Evolutionary conservation across 2,888 invertebrate genomes (phyloP), one percentile per base, ranked within the genome.

Genomic region (Stenchaetothrips biformis): DNA sequence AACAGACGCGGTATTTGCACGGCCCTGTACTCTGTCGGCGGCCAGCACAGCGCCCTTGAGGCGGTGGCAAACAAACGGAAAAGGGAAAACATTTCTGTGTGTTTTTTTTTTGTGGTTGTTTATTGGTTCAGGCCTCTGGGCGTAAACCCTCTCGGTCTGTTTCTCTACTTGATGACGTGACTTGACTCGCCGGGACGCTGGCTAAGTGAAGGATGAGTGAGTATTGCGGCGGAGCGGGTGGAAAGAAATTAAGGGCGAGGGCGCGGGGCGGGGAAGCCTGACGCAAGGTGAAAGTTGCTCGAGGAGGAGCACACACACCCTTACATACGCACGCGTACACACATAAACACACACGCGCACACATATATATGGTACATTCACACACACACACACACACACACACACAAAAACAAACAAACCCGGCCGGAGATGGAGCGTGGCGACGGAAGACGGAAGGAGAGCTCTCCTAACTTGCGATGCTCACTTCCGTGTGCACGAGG

Each of bases 371-470:
- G n/a, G n/a, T 16, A 13, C 53, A 3, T 16, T 53, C 3, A 13
- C 53, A 2, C 62, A 8, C 62, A 8, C 62, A n/a, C 62, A n/a
- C 62, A 62, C 62, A 67, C 67, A n/a, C 8, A n/a, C 21, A 21
- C n/a, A 21, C 21, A 21, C n/a, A 67, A 21, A 67, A 18, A 67
- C 67, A 67, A 67, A 67, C 67, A 67, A 18, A 53, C 53, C 13
- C n/a, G n/a, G 21, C 67, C 67, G 67, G 67, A 67, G 67, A 67
- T 67, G 67, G 67, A 21, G 67, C 67, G 67, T 21, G 67, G 67
- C 21, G 67, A 67, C 67, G 67, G 62, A 62, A 62, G 62, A n/a
- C n/a, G n/a, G 67, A 67, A 53, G 67, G 67, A 67, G 67, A 21
- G 67, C 21, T 9, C 67, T 67, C 3, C 67, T 21, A 21, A 21